A percentile compares a stretch with the other conserved stretches of the same genome.
Evolutionary conservation across 1,140 invertebrate species (phyloP).

Genomic region (Penaeus indicus): DNA sequence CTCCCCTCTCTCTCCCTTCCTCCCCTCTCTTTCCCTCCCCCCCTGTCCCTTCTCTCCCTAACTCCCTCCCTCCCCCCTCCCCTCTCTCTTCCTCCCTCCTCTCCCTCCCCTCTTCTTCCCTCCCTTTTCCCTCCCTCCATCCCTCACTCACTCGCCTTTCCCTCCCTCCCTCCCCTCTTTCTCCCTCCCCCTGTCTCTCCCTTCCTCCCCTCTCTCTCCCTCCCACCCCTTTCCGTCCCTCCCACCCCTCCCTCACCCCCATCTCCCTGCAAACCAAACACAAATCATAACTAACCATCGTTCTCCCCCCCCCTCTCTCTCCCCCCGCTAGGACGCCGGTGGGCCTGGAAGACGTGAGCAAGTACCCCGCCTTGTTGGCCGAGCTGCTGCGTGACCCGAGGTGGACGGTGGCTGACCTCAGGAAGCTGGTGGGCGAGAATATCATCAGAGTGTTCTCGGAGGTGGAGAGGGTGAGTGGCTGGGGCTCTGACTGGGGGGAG

Average conservation of each 20-base stretch:
- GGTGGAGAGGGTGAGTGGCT: constrained; percentile 71
- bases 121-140: background rate
- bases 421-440: constrained; percentile 73
- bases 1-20: background rate
- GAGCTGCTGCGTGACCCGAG: constrained; percentile 68
- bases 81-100: no score
- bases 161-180: background rate
- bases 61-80: background rate
- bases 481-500: background rate
- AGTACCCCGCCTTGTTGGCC: constrained; percentile 84
- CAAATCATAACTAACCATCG: background rate
- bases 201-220: no score
- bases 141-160: no score
- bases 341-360: constrained; percentile 92
- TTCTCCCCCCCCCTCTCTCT: constrained; percentile 11
- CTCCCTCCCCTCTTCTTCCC: background rate
- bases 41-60: background rate
- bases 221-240: background rate
- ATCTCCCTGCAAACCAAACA: background rate
- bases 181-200: background rate
- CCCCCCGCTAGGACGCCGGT: constrained; percentile 67
- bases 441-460: constrained; percentile 72
- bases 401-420: constrained; percentile 72
- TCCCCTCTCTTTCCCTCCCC: background rate
- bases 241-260: no score